Evolutionary conservation across 2,888 invertebrate genomes (phyloP).

Genomic region (Scaptomyza tumidula): DNA sequence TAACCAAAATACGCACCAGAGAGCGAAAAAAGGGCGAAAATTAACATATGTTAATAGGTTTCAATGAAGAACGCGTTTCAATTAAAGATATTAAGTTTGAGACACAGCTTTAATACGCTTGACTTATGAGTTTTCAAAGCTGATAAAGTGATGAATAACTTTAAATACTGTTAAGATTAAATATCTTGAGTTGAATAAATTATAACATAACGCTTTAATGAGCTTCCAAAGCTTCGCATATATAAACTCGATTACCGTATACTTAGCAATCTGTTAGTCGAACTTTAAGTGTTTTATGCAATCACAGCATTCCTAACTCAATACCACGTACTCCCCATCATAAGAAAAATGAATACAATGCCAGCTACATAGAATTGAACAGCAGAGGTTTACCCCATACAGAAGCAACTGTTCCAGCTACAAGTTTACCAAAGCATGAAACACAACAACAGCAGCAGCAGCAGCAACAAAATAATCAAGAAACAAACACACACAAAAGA

Average conservation of each 20-base stretch:
- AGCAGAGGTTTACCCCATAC: constrained; percentile 4
- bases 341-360: constrained; percentile 31
- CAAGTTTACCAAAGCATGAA: constrained; percentile 57
- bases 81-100: no score
- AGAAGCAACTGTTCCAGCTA: constrained; percentile 21
- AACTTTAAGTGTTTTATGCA: constrained; percentile 4
- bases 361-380: constrained; percentile 48
- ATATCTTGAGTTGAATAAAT: no score
- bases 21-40: constrained; percentile 2
- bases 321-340: constrained; percentile 30
- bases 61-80: not conserved
- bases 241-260: not conserved
- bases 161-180: no score
- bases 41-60: not conserved
- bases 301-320: constrained; percentile 10
- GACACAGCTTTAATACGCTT: not conserved
- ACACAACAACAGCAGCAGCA: constrained; percentile 10
- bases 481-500: constrained; percentile 34
- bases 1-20: constrained; percentile 20
- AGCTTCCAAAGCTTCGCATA: constrained; percentile 1
- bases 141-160: no score
- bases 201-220: not conserved
- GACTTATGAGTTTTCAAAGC: not conserved
- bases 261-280: not conserved
- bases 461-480: constrained; percentile 19